Percentiles rank a stretch among this genome's conserved stretches.
These are phyloP conservation scores for Oligia latruncula DNA, from an alignment of 2,888 invertebrate species.

Conservation along the genomic window DNA sequence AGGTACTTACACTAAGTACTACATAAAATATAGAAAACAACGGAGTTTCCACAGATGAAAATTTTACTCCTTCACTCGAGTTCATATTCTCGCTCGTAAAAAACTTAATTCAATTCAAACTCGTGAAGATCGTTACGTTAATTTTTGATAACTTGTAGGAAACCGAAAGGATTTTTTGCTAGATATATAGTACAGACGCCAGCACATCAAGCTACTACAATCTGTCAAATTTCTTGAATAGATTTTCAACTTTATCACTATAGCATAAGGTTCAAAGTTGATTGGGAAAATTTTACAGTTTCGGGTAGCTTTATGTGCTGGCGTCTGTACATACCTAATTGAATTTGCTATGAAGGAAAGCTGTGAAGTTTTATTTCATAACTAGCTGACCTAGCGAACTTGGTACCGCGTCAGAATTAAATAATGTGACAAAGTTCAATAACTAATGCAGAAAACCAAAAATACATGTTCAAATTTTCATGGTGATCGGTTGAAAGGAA, in stretches of 20 bases:
- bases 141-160: constrained; percentile 49
- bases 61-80: constrained; percentile 29
- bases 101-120: constrained; percentile 51
- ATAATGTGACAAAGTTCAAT: too few species aligned
- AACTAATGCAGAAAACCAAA: too few species aligned
- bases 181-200: not conserved
- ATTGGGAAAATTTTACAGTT: too few species aligned
- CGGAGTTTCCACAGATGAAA: constrained; percentile 29
- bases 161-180: constrained; percentile 27
- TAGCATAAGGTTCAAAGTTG: too few species aligned
- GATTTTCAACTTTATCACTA: too few species aligned
- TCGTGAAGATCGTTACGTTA: constrained; percentile 44
- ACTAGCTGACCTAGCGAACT: too few species aligned
- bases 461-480: too few species aligned
- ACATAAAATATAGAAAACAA: constrained; percentile 22
- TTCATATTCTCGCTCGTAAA: constrained; percentile 55
- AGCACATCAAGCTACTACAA: too few species aligned
- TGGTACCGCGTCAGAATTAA: too few species aligned
- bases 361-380: constrained; percentile 1
- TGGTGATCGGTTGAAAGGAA: too few species aligned
- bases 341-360: constrained; percentile 17
- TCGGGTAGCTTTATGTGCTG: too few species aligned
- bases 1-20: not conserved
- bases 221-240: too few species aligned
- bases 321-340: not conserved